Percentiles rank a stretch among this genome's conserved stretches.
These are phyloP conservation scores for Maniola hyperantus DNA, from an alignment of 2,888 invertebrate genomes.

Conservation along the genomic window DNA sequence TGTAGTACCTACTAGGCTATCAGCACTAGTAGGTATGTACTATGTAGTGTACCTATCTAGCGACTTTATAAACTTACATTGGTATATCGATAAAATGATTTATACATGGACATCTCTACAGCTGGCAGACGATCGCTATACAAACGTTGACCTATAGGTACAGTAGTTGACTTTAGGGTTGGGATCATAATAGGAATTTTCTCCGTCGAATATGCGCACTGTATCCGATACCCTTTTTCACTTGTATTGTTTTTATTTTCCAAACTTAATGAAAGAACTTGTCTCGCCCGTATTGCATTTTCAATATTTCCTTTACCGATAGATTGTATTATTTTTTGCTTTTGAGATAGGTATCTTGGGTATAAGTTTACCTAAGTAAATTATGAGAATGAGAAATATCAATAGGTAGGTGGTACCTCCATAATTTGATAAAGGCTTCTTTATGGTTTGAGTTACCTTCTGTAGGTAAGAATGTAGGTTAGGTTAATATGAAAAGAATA, in stretches of 20 bases:
- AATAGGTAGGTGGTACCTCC: too few species aligned
- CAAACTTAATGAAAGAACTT: conserved; percentile 80
- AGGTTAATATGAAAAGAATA: too few species aligned
- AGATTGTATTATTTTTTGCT: conserved; percentile 7
- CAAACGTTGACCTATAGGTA: conserved; percentile 61
- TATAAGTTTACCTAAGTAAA: background rate
- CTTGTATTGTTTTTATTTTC: conserved; percentile 81
- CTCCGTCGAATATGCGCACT: conserved; percentile 73
- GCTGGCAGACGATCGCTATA: conserved; percentile 71
- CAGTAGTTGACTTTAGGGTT: conserved; percentile 73
- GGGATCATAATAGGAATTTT: conserved; percentile 80
- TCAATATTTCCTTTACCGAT: conserved; percentile 56
- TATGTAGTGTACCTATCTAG: too few species aligned
- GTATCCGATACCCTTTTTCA: conserved; percentile 78
- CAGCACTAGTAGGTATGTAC: too few species aligned
- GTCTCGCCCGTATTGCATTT: conserved; percentile 72
- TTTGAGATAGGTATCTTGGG: background rate
- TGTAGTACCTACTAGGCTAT: too few species aligned
- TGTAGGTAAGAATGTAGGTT: too few species aligned
- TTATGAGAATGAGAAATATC: background rate
- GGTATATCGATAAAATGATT: conserved; percentile 25
- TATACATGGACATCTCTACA: conserved; percentile 38
- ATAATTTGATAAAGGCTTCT: too few species aligned
- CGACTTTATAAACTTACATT: too few species aligned
- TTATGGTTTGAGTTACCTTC: too few species aligned